A percentile compares a stretch with the other conserved stretches of the same genome.
These are phyloP conservation scores for Cremastobaeus sp. DNA, from an alignment of 2,888 invertebrate genomes.

Conservation along the genomic window DNA sequence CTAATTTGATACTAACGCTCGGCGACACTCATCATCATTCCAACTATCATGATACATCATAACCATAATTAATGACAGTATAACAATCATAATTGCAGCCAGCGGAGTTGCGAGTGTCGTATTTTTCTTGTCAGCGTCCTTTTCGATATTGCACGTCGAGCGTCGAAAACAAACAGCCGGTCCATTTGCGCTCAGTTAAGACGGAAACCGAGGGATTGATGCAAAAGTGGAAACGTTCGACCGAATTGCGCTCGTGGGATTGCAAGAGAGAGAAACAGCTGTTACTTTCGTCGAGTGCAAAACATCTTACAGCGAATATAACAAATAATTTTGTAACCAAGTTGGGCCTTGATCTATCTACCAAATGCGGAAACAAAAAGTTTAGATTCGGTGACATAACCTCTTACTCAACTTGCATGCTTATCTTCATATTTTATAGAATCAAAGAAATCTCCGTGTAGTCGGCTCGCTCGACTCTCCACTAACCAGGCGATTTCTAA, in stretches of 20 bases:
- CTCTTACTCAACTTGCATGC: conserved; percentile 24
- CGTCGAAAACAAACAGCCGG: no score
- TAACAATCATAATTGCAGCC: conserved; percentile 19
- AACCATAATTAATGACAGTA: conserved; percentile 35
- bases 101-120: conserved; percentile 8
- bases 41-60: no score
- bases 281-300: conserved; percentile 2
- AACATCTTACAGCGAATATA: no score
- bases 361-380: conserved; percentile 38
- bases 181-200: no score
- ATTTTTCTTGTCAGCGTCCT: conserved; percentile 22
- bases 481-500: no score
- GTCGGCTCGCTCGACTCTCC: no score
- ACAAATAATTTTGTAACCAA: conserved; percentile 14
- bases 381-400: conserved; percentile 38
- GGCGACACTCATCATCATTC: conserved; percentile 29
- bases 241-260: neutral
- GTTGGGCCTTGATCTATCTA: conserved; percentile 41
- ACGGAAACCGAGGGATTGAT: no score
- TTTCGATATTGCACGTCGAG: conserved; percentile 2
- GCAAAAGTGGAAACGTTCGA: neutral
- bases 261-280: neutral
- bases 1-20: conserved; percentile 24
- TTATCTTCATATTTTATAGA: conserved; percentile 21
- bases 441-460: conserved; percentile 8